These are phyloP conservation scores for Nymphalis polychloros DNA, from an alignment of 2,888 invertebrate genomes.

Conservation along the genomic window DNA sequence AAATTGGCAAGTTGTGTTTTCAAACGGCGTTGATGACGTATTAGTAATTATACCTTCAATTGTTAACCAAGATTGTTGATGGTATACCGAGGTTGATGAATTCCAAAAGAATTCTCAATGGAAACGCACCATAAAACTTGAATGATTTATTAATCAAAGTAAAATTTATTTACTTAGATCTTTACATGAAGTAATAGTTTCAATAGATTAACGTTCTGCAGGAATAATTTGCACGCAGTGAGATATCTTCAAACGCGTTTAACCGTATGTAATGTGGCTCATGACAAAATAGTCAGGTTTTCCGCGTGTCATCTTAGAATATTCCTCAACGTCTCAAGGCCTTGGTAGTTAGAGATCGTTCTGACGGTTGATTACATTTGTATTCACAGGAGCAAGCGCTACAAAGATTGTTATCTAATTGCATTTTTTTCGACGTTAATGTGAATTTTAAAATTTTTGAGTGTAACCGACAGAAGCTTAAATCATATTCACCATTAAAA, in stretches of 20 bases:
- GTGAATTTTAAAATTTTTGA: neutral
- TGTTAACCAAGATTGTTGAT: too few relatives aligned
- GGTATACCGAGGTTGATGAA: too few relatives aligned
- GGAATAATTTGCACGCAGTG: neutral
- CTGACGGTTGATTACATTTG: conserved; percentile 24
- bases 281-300: conserved; percentile 16
- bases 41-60: too few relatives aligned
- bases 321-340: conserved; percentile 25
- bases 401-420: conserved; percentile 14
- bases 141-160: too few relatives aligned
- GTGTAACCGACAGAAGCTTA: neutral
- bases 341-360: conserved; percentile 14
- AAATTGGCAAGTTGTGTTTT: too few relatives aligned
- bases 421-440: conserved; percentile 4
- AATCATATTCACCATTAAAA: neutral
- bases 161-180: too few relatives aligned
- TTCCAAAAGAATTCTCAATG: too few relatives aligned
- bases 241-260: neutral
- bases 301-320: conserved; percentile 15
- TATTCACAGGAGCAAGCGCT: conserved; percentile 26
- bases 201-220: neutral
- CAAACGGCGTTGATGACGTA: too few relatives aligned
- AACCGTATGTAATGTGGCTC: conserved; percentile 10
- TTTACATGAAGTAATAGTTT: too few relatives aligned
- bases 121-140: too few relatives aligned